These are phyloP conservation scores for Crotalus tigris DNA, from an alignment of 2,113 vertebrate species.

Conservation along the genomic window DNA sequence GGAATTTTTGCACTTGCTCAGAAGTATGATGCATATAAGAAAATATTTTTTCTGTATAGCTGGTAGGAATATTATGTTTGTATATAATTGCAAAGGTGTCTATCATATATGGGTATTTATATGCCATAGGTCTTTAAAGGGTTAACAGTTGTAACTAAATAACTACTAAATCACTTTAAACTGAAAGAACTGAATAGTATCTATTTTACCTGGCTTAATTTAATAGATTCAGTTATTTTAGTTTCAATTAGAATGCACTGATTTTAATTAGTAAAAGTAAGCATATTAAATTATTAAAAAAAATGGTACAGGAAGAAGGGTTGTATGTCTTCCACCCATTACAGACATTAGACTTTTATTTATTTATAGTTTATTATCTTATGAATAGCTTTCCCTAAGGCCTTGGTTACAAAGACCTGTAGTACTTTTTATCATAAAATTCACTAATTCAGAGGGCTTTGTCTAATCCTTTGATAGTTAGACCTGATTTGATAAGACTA, in stretches of 20 bases:
- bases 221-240: conserved; percentile 43
- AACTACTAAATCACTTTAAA: conserved; percentile 44
- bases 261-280: not conserved
- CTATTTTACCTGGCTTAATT: conserved; percentile 19
- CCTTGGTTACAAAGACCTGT: not conserved
- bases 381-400: not conserved
- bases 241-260: not conserved
- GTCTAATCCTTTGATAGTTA: not conserved
- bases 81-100: not conserved
- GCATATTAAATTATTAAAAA: not conserved
- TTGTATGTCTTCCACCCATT: not conserved
- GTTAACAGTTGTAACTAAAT: conserved; percentile 30
- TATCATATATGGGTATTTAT: not conserved
- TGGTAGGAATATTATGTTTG: conserved; percentile 24
- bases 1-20: conserved; percentile 38
- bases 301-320: not conserved
- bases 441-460: not conserved
- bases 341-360: conserved; percentile 29
- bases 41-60: conserved; percentile 21
- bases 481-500: not conserved
- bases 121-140: not conserved
- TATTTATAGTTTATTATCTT: conserved; percentile 22
- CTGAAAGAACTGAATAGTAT: not conserved
- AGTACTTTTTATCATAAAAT: not conserved
- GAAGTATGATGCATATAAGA: conserved; percentile 48